Conservation (phyloP, 2,797 vertebrate species). For the Antennarius maculatus region DNA sequence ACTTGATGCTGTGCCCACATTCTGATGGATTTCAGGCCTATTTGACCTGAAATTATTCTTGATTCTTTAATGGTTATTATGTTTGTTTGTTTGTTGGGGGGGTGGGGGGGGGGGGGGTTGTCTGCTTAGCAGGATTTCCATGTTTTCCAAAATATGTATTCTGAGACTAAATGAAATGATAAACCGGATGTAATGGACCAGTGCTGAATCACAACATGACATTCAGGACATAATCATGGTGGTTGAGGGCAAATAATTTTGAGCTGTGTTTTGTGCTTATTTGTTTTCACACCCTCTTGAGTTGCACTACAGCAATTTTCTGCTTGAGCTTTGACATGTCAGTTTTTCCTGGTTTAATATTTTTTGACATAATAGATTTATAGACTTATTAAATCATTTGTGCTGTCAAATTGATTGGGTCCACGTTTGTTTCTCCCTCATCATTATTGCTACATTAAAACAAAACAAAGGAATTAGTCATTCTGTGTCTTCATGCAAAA, state of each 20-base stretch:
- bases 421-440: constrained; percentile 1
- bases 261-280: neutral
- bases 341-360: neutral
- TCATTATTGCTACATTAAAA: neutral
- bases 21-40: neutral
- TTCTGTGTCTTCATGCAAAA: constrained; percentile 10
- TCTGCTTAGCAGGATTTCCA: neutral
- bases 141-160: neutral
- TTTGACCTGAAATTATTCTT: neutral
- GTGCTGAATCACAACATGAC: neutral
- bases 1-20: constrained; percentile 30
- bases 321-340: neutral
- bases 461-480: neutral
- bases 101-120: neutral
- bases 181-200: neutral
- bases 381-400: too few relatives aligned
- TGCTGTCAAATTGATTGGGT: neutral
- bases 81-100: neutral
- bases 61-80: neutral
- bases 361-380: neutral
- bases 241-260: neutral
- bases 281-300: constrained; percentile 3
- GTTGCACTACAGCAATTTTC: constrained; percentile 23
- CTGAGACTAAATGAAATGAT: constrained; percentile 10
- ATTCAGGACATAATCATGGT: neutral